Conservation (phyloP, 1,140 invertebrate species). For the Drosophila obscura region DNA sequence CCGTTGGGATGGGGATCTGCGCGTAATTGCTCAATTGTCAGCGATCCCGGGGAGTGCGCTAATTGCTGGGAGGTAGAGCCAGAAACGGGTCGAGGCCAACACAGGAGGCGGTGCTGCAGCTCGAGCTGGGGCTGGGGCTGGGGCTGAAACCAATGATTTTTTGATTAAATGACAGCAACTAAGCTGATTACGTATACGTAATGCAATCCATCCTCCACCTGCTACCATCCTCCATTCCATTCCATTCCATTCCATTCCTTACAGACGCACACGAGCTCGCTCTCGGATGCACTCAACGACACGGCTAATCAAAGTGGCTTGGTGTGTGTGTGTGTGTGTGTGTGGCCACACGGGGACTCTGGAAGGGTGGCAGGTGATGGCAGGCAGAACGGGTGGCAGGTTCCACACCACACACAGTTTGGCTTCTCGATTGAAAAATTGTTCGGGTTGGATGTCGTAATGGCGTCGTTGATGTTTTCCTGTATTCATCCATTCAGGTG, state of each 20-base stretch:
- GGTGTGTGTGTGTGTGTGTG: not conserved
- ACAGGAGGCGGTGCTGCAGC: conserved; percentile 1
- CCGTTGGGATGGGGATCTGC: too few species aligned
- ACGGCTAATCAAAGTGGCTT: conserved; percentile 42
- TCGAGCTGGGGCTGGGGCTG: not conserved
- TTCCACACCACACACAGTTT: not conserved
- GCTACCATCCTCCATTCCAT: too few species aligned
- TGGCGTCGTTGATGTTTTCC: conserved; percentile 42
- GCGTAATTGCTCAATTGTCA: conserved; percentile 30
- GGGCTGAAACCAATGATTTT: conserved; percentile 46
- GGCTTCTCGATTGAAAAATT: conserved; percentile 33
- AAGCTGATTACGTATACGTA: conserved; percentile 67
- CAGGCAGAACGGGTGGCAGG: too few species aligned
- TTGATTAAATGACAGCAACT: conserved; percentile 61
- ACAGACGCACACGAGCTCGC: not conserved
- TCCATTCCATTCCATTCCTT: too few species aligned
- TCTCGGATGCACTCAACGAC: conserved; percentile 38
- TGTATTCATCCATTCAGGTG: conserved; percentile 32
- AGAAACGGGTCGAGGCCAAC: not conserved
- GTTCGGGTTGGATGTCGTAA: conserved; percentile 49
- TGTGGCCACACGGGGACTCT: too few species aligned
- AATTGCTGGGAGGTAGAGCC: not conserved
- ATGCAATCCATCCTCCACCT: conserved; percentile 32
- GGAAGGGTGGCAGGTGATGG: too few species aligned
- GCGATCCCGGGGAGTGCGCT: not conserved